Evolutionary conservation across 2,888 invertebrate genomes (phyloP).

Genomic region (Caenorhabditis afra): DNA sequence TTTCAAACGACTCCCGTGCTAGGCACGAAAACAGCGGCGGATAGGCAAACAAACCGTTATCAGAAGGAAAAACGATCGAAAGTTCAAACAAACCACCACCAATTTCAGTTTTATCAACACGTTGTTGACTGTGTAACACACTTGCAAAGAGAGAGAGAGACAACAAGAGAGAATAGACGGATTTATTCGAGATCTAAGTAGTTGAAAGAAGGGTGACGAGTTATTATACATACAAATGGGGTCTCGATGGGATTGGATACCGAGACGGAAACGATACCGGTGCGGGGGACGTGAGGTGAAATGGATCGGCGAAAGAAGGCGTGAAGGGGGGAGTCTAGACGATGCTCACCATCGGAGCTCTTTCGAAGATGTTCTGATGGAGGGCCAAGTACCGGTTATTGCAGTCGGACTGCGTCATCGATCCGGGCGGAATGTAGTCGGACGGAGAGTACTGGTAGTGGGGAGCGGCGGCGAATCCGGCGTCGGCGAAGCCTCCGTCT

Average conservation of each 20-base stretch:
- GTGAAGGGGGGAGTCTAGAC: constrained; percentile 43
- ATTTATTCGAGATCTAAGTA: constrained; percentile 16
- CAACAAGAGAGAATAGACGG: too few species aligned
- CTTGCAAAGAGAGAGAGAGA: too few species aligned
- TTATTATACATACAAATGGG: not conserved
- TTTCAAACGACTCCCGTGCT: constrained; percentile 17
- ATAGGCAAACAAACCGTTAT: constrained; percentile 27
- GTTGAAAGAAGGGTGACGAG: not conserved
- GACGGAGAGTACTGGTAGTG: constrained; percentile 41
- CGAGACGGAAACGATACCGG: not conserved
- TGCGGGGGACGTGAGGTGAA: constrained; percentile 27
- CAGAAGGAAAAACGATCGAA: constrained; percentile 19
- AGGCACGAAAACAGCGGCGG: constrained; percentile 14
- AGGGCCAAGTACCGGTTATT: constrained; percentile 41
- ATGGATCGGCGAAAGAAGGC: constrained; percentile 12
- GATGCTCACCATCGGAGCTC: constrained; percentile 70
- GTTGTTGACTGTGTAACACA: constrained; percentile 27
- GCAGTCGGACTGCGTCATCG: constrained; percentile 41
- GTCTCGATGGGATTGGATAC: constrained; percentile 6
- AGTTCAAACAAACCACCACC: constrained; percentile 34
- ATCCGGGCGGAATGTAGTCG: constrained; percentile 43
- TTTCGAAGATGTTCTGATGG: constrained; percentile 65
- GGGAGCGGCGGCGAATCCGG: constrained; percentile 34
- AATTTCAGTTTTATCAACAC: constrained; percentile 11
- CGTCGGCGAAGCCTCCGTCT: constrained; percentile 58